Evolutionary conservation across 2,888 invertebrate genomes (phyloP).

Genomic region (Synanthedon formicaeformis): DNA sequence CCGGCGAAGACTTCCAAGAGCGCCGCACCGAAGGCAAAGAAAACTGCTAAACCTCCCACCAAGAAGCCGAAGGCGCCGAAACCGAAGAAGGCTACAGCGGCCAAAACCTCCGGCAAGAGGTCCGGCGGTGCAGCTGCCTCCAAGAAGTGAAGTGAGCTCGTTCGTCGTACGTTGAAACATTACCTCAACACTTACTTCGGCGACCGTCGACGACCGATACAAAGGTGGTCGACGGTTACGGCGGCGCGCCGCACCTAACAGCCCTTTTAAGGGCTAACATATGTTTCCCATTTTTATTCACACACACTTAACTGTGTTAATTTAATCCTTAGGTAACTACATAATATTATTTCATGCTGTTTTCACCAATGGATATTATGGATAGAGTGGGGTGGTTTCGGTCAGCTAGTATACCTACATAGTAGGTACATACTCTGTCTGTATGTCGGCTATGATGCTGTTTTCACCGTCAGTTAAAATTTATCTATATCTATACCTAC

Average conservation of each 20-base stretch:
- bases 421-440: no score
- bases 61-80: constrained; percentile 45
- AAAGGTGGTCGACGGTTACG: constrained; percentile 1
- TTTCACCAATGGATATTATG: no score
- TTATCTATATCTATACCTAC: no score
- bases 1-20: constrained; percentile 14
- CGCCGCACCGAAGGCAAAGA: constrained; percentile 31
- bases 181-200: background rate
- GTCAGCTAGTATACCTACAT: no score
- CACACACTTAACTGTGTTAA: no score
- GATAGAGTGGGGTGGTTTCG: no score
- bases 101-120: constrained; percentile 14
- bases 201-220: constrained; percentile 1
- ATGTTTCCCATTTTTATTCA: background rate
- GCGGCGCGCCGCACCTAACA: constrained; percentile 3
- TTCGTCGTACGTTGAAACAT: background rate
- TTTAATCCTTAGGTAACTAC: no score
- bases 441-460: no score
- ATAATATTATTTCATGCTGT: no score
- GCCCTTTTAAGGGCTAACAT: constrained; percentile 17
- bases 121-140: constrained; percentile 8
- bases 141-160: constrained; percentile 15
- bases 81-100: constrained; percentile 28
- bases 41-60: constrained; percentile 33
- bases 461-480: no score